phyloP scores from a whole-genome alignment of 1,140 invertebrate species.

The Pachyrhynchus sulphureomaculatus region DNA sequence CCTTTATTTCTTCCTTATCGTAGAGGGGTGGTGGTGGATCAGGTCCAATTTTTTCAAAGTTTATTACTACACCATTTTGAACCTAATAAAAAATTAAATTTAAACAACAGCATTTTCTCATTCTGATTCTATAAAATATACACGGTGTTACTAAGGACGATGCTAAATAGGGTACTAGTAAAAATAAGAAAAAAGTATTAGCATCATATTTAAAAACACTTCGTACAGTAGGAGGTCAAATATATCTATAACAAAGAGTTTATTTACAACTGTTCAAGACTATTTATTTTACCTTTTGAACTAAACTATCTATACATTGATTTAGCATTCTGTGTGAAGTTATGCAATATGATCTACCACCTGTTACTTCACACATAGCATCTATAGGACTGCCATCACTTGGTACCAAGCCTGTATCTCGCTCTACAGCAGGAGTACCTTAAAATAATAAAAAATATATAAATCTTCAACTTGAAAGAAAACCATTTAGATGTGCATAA shows the following conservation, averaged over 20 bases:
- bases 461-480: neutral
- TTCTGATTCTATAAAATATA: too few relatives aligned
- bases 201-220: too few relatives aligned
- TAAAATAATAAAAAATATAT: constrained; percentile 29
- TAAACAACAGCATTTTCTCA: too few relatives aligned
- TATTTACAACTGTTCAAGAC: too few relatives aligned
- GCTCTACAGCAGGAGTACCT: constrained; percentile 61
- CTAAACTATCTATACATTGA: constrained; percentile 94
- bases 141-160: too few relatives aligned
- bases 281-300: constrained; percentile 96
- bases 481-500: too few relatives aligned
- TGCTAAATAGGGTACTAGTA: too few relatives aligned
- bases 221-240: too few relatives aligned
- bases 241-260: too few relatives aligned
- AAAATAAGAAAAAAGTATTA: too few relatives aligned
- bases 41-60: constrained; percentile 94
- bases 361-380: constrained; percentile 99
- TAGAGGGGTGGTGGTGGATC: constrained; percentile 65
- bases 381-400: constrained; percentile 93
- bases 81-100: constrained; percentile 31
- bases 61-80: constrained; percentile 95
- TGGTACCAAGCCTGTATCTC: constrained; percentile 75
- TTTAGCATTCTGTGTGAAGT: constrained; percentile 93
- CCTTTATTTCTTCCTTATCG: constrained; percentile 53
- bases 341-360: constrained; percentile 94